Evolutionary conservation across 2,888 invertebrate species (phyloP).

Genomic region (Meteorus colon): DNA sequence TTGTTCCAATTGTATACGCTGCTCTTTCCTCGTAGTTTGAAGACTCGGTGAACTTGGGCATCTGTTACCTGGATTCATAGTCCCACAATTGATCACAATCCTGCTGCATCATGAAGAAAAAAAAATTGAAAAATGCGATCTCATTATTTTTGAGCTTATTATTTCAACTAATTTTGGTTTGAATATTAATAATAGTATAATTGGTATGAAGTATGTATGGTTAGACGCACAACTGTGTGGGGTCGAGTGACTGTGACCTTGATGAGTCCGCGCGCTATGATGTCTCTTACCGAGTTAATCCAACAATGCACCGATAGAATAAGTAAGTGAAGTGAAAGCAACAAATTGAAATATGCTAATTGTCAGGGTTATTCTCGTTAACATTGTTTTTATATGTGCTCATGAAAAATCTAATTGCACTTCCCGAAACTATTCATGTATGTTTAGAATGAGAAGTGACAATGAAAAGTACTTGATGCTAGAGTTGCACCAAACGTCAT

Average conservation of each 20-base stretch:
- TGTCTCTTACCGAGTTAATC: not conserved
- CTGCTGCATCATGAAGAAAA: slow-evolving; percentile 41
- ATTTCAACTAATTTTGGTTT: not conserved
- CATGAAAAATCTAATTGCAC: not conserved
- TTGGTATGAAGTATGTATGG: not conserved
- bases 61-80: slow-evolving; percentile 45
- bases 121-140: slow-evolving; percentile 22
- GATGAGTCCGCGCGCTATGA: slow-evolving; percentile 9
- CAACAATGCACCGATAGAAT: not conserved
- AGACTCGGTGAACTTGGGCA: slow-evolving; percentile 52
- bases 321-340: slow-evolving; percentile 28
- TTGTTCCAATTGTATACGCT: slow-evolving; percentile 61
- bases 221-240: slow-evolving; percentile 16
- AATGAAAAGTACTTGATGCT: slow-evolving; percentile 21
- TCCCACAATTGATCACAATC: slow-evolving; percentile 18
- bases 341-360: slow-evolving; percentile 25
- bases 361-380: slow-evolving; percentile 25
- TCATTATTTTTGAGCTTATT: slow-evolving; percentile 4
- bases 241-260: slow-evolving; percentile 29
- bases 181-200: not conserved
- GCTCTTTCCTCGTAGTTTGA: slow-evolving; percentile 52
- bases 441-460: slow-evolving; percentile 27
- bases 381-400: not conserved
- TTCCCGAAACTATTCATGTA: not conserved
- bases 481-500: slow-evolving; percentile 42